Evolutionary conservation across 2,797 vertebrate species (phyloP).

Genomic region (Acrocephalus scirpaceus): DNA sequence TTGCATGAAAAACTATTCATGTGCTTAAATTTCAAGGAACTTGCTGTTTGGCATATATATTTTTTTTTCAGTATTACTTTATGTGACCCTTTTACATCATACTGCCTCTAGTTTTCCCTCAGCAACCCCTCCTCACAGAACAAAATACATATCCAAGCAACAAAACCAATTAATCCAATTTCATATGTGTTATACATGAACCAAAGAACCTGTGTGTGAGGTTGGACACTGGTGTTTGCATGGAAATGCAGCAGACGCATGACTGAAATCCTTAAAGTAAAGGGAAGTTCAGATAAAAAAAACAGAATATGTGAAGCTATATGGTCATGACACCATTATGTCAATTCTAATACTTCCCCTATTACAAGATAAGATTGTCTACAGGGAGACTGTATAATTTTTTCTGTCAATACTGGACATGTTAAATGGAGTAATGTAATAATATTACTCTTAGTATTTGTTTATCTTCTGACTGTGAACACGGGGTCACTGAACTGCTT

Average conservation of each 20-base stretch:
- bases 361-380: not conserved
- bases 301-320: not conserved
- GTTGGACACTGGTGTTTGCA: not conserved
- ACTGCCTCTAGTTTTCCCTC: not conserved
- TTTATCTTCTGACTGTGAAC: not conserved
- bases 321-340: not conserved
- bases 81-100: not conserved
- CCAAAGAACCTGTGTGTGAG: accelerated
- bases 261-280: not conserved
- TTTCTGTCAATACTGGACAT: not conserved
- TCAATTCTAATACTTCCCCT: not conserved
- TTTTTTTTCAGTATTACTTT: not conserved
- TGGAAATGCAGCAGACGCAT: not conserved
- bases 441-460: not conserved
- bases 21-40: not conserved
- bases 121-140: not conserved
- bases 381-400: not conserved
- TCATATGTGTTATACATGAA: not conserved
- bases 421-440: not conserved
- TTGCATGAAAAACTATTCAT: not conserved
- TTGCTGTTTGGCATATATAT: not conserved
- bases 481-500: not conserved
- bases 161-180: not conserved
- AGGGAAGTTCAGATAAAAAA: not conserved
- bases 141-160: not conserved